These are phyloP conservation scores for Acanthurus lineatus DNA, from an alignment of 2,797 vertebrate genomes.

Conservation along the genomic window DNA sequence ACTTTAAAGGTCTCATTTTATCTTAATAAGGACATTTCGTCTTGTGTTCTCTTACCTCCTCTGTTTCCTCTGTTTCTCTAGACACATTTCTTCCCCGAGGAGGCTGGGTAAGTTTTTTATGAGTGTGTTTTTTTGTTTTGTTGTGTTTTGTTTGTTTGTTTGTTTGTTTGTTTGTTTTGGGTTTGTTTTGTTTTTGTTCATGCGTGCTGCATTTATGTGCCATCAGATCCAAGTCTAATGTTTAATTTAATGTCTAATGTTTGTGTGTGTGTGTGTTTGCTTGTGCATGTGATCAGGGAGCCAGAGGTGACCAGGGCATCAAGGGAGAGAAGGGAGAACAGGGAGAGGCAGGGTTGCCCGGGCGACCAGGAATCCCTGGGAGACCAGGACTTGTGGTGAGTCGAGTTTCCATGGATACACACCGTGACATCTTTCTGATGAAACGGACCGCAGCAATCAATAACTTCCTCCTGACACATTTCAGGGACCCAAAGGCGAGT, in stretches of 20 bases:
- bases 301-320: slow-evolving; percentile 83
- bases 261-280: slow-evolving; percentile 15
- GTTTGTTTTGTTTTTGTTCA: neutral
- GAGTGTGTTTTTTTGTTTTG: neutral
- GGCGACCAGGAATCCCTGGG: slow-evolving; percentile 88
- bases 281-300: slow-evolving; percentile 75
- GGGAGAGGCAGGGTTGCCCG: slow-evolving; percentile 85
- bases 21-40: neutral
- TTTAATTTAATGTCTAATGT: too few species aligned
- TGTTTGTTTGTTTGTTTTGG: too few species aligned
- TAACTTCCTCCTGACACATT: slow-evolving; percentile 8
- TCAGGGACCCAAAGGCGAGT: slow-evolving; percentile 94
- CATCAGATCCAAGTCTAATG: neutral
- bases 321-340: slow-evolving; percentile 90
- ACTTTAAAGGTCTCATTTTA: neutral
- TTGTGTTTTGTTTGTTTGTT: too few species aligned
- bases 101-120: slow-evolving; percentile 69
- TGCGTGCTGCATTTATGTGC: neutral
- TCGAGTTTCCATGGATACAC: slow-evolving; percentile 25
- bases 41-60: neutral
- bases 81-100: slow-evolving; percentile 39
- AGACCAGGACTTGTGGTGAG: slow-evolving; percentile 89
- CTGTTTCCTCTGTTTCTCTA: slow-evolving; percentile 37
- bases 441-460: neutral
- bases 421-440: neutral